Evolutionary conservation across 2,113 vertebrate genomes (phyloP).

Genomic region (Dolichotis patagonum): DNA sequence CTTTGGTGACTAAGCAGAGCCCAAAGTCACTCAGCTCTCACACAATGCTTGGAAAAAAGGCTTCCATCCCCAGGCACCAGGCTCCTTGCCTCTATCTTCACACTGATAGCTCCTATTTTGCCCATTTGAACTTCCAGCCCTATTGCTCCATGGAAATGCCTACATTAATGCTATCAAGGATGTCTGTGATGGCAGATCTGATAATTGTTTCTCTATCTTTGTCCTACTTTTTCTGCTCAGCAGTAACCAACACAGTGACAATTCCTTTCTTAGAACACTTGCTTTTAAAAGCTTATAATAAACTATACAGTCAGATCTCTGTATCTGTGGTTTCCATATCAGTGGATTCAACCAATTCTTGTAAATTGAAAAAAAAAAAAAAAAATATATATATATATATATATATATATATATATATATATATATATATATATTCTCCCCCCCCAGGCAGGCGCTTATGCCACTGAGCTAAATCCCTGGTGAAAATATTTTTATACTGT

Average conservation of each 20-base stretch:
- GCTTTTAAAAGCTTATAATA: not conserved
- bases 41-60: not conserved
- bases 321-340: not conserved
- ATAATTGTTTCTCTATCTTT: not conserved
- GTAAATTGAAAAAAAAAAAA: not conserved
- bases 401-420: too few relatives aligned
- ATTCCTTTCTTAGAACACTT: slow-evolving; percentile 2
- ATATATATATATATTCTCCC: too few relatives aligned
- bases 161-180: not conserved
- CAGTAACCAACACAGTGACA: not conserved
- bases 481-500: not conserved
- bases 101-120: not conserved
- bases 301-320: not conserved
- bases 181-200: not conserved
- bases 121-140: not conserved
- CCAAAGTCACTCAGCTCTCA: not conserved
- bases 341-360: not conserved
- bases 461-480: too few relatives aligned
- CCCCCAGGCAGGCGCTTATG: too few relatives aligned
- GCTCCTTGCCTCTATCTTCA: not conserved
- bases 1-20: not conserved
- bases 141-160: not conserved
- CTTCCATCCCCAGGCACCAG: too few relatives aligned
- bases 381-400: too few relatives aligned
- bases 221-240: slow-evolving; percentile 24